Percentiles rank a stretch among this genome's conserved stretches.
Evolutionary conservation across 2,113 vertebrate species (phyloP).

Genomic region (Chloroceryle aenea): DNA sequence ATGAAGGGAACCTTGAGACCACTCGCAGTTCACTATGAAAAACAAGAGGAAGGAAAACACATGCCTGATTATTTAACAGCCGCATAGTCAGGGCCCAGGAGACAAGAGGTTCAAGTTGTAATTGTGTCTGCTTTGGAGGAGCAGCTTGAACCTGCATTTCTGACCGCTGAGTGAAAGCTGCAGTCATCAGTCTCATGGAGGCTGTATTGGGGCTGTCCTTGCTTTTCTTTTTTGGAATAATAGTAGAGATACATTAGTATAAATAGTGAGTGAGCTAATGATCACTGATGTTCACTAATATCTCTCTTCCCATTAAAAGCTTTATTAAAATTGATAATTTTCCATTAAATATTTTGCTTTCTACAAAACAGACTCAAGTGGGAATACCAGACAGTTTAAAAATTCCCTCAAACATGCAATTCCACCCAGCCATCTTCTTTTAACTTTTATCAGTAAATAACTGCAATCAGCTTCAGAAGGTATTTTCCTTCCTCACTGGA

Average conservation of each 20-base stretch:
- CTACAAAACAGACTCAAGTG: neutral
- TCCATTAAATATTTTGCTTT: neutral
- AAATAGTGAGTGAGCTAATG: neutral
- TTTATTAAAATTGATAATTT: neutral
- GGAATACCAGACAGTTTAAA: neutral
- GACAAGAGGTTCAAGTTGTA: neutral
- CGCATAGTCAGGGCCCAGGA: neutral
- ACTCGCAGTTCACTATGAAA: neutral
- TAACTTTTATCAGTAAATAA: neutral
- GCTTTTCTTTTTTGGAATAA: neutral
- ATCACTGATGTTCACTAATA: neutral
- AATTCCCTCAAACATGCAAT: neutral
- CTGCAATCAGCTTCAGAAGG: neutral
- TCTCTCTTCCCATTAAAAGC: neutral
- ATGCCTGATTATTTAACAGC: neutral
- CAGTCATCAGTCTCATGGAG: neutral
- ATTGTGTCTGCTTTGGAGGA: neutral
- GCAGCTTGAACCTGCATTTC: neutral
- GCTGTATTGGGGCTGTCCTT: neutral
- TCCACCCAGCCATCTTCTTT: neutral
- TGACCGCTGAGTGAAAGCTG: constrained; percentile 13
- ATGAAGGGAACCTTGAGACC: neutral
- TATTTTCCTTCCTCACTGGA: neutral
- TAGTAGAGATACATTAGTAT: neutral
- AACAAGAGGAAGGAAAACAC: neutral